Conservation (phyloP, 2,113 vertebrate genomes). For the Rhombomys opimus region DNA sequence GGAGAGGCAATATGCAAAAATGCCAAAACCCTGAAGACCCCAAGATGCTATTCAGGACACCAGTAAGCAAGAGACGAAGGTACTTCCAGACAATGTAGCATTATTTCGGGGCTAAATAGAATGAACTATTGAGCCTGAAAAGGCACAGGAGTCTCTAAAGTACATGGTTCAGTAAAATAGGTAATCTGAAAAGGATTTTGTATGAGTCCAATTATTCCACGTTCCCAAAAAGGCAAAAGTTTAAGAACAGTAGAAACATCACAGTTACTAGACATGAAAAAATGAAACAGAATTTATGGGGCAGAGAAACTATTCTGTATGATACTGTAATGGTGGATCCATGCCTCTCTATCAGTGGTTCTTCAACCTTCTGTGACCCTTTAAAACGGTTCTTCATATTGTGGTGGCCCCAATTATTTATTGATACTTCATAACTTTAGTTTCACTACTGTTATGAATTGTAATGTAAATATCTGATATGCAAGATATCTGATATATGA, state of each 20-base stretch:
- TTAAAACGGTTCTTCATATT: not conserved
- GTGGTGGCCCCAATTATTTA: not conserved
- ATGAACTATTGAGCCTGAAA: conserved; percentile 5
- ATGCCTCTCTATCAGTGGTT: not conserved
- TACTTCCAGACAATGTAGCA: not conserved
- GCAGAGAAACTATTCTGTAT: not conserved
- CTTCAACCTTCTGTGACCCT: not conserved
- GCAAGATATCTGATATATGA: not conserved
- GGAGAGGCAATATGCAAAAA: not conserved
- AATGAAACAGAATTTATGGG: not conserved
- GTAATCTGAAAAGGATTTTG: not conserved
- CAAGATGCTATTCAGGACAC: not conserved
- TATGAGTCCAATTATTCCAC: not conserved
- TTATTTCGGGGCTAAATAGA: conserved; percentile 26
- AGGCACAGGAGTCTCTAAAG: not conserved
- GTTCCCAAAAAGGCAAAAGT: not conserved
- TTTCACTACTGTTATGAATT: not conserved
- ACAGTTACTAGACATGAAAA: not conserved
- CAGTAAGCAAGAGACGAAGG: not conserved
- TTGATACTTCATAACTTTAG: not conserved
- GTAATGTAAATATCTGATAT: not conserved
- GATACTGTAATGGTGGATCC: not conserved
- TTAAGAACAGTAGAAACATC: not conserved
- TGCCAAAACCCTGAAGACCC: not conserved
- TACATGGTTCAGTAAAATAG: not conserved